Conservation (phyloP, 2,888 invertebrate species). For the Kuschelorhynchus macadamiae region DNA sequence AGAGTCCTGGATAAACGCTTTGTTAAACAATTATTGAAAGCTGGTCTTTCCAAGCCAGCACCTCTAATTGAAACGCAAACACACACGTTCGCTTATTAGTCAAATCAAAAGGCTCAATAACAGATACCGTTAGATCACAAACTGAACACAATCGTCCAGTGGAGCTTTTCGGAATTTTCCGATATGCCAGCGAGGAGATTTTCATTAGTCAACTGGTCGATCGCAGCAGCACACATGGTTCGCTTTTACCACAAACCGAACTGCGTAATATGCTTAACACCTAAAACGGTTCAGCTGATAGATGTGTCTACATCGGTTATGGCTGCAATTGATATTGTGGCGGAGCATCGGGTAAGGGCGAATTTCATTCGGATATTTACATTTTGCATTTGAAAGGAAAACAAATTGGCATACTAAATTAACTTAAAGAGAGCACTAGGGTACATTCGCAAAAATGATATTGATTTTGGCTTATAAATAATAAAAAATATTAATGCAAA, state of each 20-base stretch:
- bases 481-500: too few species aligned
- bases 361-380: slow-evolving; percentile 31
- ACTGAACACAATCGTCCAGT: slow-evolving; percentile 59
- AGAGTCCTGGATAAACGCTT: slow-evolving; percentile 10
- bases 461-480: too few species aligned
- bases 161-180: slow-evolving; percentile 33
- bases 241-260: slow-evolving; percentile 64
- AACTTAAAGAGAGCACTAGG: slow-evolving; percentile 1
- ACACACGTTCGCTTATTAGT: slow-evolving; percentile 54
- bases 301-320: slow-evolving; percentile 65
- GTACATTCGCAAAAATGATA: too few species aligned
- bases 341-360: slow-evolving; percentile 22
- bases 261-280: slow-evolving; percentile 69
- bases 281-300: slow-evolving; percentile 64
- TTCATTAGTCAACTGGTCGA: slow-evolving; percentile 53
- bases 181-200: slow-evolving; percentile 31
- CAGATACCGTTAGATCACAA: slow-evolving; percentile 61
- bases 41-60: slow-evolving; percentile 40
- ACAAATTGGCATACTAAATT: slow-evolving; percentile 25
- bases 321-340: slow-evolving; percentile 64
- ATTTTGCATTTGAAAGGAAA: slow-evolving; percentile 39
- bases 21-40: slow-evolving; percentile 44
- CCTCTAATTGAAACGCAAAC: slow-evolving; percentile 47
- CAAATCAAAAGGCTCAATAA: slow-evolving; percentile 66
- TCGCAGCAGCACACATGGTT: slow-evolving; percentile 59